A percentile compares a stretch with the other conserved stretches of the same genome.
Evolutionary conservation across 2,888 invertebrate species (phyloP).

Genomic region (Drosophila acutilabella): DNA sequence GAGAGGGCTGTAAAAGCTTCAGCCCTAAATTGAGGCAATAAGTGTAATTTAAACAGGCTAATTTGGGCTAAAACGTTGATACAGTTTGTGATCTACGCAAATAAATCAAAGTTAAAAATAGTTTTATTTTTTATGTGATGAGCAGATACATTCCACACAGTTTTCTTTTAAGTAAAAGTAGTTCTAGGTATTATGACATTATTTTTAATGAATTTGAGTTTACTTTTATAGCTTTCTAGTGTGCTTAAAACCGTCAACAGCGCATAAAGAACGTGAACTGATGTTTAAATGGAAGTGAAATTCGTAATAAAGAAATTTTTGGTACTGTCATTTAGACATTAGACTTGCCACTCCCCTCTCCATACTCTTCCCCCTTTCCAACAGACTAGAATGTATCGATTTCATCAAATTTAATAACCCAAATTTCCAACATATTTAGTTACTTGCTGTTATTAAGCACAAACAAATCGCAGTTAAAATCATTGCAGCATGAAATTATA

Average conservation of each 20-base stretch:
- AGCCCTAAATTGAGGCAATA: conserved; percentile 30
- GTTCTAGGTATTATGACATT: conserved; percentile 12
- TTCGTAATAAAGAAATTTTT: no score
- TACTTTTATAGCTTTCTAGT: conserved; percentile 33
- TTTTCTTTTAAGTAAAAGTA: neutral
- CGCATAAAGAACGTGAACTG: conserved; percentile 19
- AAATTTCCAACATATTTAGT: conserved; percentile 42
- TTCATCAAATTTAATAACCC: conserved; percentile 54
- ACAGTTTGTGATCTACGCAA: neutral
- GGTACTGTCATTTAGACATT: no score
- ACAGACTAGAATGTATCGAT: conserved; percentile 30
- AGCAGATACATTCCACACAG: neutral
- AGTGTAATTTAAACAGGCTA: conserved; percentile 20
- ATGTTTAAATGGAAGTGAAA: conserved; percentile 13
- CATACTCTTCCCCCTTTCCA: neutral
- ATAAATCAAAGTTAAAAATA: no score
- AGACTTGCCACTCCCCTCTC: no score
- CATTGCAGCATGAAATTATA: conserved; percentile 77
- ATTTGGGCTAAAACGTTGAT: conserved; percentile 14
- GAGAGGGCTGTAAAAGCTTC: neutral
- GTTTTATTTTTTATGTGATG: no score
- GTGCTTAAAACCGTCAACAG: conserved; percentile 21
- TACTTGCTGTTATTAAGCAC: conserved; percentile 22
- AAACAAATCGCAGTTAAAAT: conserved; percentile 35
- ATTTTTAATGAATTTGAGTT: neutral